phyloP scores from a whole-genome alignment of 2,888 invertebrate species.

The Gymnoscelis rufifasciata region DNA sequence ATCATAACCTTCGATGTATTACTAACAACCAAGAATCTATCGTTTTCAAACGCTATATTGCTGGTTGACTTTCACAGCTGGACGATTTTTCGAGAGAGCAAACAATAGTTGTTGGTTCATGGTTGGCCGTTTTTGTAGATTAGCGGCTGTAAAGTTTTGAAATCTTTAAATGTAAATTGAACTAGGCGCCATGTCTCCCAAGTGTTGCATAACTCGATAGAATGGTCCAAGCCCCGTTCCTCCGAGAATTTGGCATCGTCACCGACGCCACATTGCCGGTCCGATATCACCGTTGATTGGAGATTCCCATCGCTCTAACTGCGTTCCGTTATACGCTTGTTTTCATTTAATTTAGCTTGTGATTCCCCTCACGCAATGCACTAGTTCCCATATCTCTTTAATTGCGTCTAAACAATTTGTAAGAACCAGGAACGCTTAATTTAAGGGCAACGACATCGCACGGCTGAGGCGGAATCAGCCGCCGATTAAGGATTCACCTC shows the following conservation, averaged over 20 bases:
- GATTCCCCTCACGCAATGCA: slow-evolving; percentile 69
- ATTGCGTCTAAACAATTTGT: slow-evolving; percentile 72
- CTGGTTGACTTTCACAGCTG: slow-evolving; percentile 9
- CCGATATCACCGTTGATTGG: slow-evolving; percentile 65
- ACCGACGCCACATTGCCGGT: slow-evolving; percentile 24
- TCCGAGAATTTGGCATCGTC: slow-evolving; percentile 22
- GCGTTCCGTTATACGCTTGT: slow-evolving; percentile 61
- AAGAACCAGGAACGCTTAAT: slow-evolving; percentile 57
- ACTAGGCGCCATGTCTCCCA: too few relatives aligned
- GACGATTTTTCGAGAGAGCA: slow-evolving; percentile 10
- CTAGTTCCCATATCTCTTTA: slow-evolving; percentile 70
- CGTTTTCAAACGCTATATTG: slow-evolving; percentile 17
- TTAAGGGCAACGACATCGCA: slow-evolving; percentile 73
- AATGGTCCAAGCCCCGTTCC: slow-evolving; percentile 6
- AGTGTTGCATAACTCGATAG: background rate
- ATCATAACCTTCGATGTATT: slow-evolving; percentile 39
- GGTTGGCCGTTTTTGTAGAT: too few relatives aligned
- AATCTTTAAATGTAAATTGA: too few relatives aligned
- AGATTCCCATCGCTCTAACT: slow-evolving; percentile 52
- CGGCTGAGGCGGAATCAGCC: slow-evolving; percentile 54
- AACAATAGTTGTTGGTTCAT: too few relatives aligned
- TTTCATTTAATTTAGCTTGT: slow-evolving; percentile 74
- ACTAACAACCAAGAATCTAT: slow-evolving; percentile 31
- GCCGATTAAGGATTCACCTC: slow-evolving; percentile 73
- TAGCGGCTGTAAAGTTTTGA: too few relatives aligned